These are phyloP conservation scores for Fragum whitleyi DNA, from an alignment of 2,888 invertebrate genomes.

Conservation along the genomic window DNA sequence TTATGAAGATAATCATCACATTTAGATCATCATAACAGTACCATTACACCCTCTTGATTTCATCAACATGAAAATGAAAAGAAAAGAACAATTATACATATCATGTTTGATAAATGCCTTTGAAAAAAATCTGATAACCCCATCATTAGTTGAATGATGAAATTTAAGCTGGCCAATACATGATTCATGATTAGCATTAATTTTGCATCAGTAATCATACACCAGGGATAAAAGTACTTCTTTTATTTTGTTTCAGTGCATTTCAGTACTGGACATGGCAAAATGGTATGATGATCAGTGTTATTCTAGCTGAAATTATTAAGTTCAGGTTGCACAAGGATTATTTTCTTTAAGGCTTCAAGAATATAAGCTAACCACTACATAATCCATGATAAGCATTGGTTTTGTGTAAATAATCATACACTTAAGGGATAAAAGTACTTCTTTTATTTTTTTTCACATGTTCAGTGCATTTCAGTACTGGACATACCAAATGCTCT, in stretches of 20 bases:
- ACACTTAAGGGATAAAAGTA: neutral
- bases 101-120: neutral
- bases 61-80: no score
- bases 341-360: no score
- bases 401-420: neutral
- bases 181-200: neutral
- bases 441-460: neutral
- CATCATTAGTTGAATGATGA: neutral
- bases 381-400: neutral
- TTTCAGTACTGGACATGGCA: neutral
- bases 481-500: no score
- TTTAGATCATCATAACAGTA: no score
- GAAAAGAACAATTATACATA: no score
- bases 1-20: no score
- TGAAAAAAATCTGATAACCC: neutral
- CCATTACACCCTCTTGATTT: no score
- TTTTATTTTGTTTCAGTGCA: neutral
- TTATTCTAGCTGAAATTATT: no score
- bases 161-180: neutral
- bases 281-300: no score
- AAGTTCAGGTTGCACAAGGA: no score
- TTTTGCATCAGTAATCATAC: constrained; percentile 4
- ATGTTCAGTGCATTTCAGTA: neutral
- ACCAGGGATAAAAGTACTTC: neutral
- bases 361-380: neutral